Evolutionary conservation across 2,797 vertebrate genomes (phyloP), one percentile per base, ranked within the genome.

Genomic region (Periophthalmus magnuspinnatus): DNA sequence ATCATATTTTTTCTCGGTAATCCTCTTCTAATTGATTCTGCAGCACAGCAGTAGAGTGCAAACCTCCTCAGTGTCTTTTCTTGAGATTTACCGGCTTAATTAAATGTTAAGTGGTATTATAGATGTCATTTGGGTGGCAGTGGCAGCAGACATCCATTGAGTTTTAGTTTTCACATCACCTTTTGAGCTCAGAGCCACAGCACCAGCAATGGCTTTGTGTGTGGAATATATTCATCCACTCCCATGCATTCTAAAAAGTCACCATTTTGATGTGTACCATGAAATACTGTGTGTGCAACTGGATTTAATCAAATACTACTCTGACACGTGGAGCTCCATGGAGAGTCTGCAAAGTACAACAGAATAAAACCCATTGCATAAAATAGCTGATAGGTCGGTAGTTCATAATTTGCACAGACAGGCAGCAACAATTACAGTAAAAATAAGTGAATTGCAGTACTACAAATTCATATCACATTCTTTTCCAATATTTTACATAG

Each of bases 151-250:
- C 61, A 41, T 22, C 2, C 1, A 38, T 24, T 22, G 6, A 19
- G 22, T 19, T 19, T 62, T 68, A 61, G 33, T 63, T 45, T 67
- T 52, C 33, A 71, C 41, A 72, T 55, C 54, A 64, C 16, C 22
- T 63, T 33, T 67, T 60, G 41, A 61, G 59, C 59, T 57, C 59
- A 55, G 21, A 32, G 65, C 60, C 50, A 19, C n/a, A 71, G 41
- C 65, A 72, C 68, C 78, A 68, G 68, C 13, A 9, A 8, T 57
- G 38, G 60, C 72, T 56, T 69, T 78, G 73, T 56, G 33, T 82
- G 63, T 69, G 64, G 77, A 84, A 85, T 84, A 77, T 79, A 86
- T 85, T 71, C 56, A 75, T 79, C 75, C 68, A 66, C 69, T 58
- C 57, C 72, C 72, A 64, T 68, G 77, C 78, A 79, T 81, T 82